Evolutionary conservation across 2,797 vertebrate genomes (phyloP).

Genomic region (Mormyrus hasselquistii): DNA sequence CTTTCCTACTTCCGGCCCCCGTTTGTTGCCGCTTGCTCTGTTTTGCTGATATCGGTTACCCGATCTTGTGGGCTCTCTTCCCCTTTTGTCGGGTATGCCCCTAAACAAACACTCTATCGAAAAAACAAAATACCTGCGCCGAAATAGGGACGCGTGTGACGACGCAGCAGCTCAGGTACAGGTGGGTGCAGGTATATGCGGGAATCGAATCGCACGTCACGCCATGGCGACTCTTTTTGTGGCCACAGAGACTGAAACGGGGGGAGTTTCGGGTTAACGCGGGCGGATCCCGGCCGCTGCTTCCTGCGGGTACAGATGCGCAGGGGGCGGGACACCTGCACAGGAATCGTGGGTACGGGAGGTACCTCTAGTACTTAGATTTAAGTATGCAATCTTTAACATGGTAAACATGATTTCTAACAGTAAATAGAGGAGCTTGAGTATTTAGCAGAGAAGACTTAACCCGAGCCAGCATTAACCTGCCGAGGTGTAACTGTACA

Average conservation of each 20-base stretch:
- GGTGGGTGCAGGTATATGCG: neutral
- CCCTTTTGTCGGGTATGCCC: neutral
- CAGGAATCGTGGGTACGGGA: neutral
- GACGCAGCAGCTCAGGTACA: neutral
- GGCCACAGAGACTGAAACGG: neutral
- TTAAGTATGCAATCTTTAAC: neutral
- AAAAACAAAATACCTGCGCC: neutral
- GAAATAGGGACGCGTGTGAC: neutral
- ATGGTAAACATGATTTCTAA: neutral
- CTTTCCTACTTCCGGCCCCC: neutral
- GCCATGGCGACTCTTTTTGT: neutral
- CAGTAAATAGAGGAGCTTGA: neutral
- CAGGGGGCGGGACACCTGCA: neutral
- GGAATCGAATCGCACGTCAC: neutral
- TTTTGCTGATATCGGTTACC: neutral
- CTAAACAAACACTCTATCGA: neutral
- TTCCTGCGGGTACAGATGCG: neutral
- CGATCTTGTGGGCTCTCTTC: neutral
- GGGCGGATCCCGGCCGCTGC: slow-evolving; percentile 44
- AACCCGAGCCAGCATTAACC: neutral
- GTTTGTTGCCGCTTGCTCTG: neutral
- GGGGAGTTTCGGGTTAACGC: neutral
- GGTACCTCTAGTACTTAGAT: neutral
- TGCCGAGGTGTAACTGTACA: neutral
- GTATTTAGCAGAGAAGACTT: neutral